Base-by-base conservation (phyloP, 2,797 vertebrate species). In the Sphenodon punctatus region DNA sequence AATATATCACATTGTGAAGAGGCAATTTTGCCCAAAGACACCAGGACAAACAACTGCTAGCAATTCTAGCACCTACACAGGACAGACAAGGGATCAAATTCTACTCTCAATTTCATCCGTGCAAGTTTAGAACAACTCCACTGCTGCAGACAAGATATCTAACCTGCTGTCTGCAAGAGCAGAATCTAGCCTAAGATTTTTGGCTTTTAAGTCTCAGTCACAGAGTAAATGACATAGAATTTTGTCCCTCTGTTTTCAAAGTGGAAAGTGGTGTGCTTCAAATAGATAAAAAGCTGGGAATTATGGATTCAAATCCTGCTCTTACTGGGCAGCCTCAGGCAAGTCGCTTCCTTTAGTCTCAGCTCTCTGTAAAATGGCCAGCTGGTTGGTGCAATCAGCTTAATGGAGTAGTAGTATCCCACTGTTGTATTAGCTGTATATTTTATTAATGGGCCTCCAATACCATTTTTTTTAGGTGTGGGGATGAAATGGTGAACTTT, bases 1-100 rank as follows among this genome's bases (percentile, higher is more conserved):
- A 53, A 53, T 39, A 3, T 34, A 8, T 7, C 46, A n/a, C 1
- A 8, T 25, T 36, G 1, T 13, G 49, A 2, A 2, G 36, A 27
- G 30, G 43, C 25, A 36, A 66, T 16, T 10, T 46, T 46, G 30
- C 34, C 34, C 7, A 34, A 34, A 34, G 34, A 34, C 34, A 34
- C 7, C 3, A 3, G 34, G 42, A n/a, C 43, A 13, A 48, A 46
- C 42, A 58, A 10, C 55, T 58, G 55, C 55, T 36, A 55, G 58
- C 58, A 58, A 27, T 32, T 23, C 32, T 30, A 45, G 41, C 11
- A 45, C 23, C 11, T 63, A 63, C 17, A 12, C 19, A 8, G n/a
- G 27, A 49, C 49, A 51, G n/a, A 17, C 15, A 30, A 53, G 8
- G n/a, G n/a, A n/a, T n/a, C n/a, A 53, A 53, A 53, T 17, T 49